Conservation (phyloP, 2,113 vertebrate species). For the Dolichallabes microphthalmus region DNA sequence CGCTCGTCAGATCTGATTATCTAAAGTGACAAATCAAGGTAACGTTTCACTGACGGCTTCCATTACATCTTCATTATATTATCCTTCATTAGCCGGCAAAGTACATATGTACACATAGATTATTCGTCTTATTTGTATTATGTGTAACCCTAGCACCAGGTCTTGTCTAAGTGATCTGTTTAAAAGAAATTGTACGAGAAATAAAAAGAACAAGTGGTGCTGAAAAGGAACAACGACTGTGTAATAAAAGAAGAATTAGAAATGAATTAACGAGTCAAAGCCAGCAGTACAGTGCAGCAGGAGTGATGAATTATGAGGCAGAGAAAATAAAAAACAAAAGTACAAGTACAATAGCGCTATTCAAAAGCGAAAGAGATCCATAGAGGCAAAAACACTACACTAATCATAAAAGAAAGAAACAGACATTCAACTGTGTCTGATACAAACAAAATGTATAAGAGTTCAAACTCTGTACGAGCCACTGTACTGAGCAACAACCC, state of each 20-base stretch:
- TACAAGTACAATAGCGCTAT: too few relatives aligned
- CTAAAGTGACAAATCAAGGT: neutral
- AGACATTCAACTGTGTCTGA: neutral
- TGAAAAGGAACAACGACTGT: conserved; percentile 15
- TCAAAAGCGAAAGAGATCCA: too few relatives aligned
- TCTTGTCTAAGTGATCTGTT: neutral
- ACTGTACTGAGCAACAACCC: too few relatives aligned
- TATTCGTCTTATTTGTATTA: neutral
- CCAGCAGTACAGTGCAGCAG: conserved; percentile 37
- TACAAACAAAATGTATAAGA: too few relatives aligned
- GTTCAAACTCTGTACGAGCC: too few relatives aligned
- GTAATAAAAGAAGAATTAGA: conserved; percentile 28
- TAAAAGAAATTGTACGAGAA: conserved; percentile 23
- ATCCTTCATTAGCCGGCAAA: neutral
- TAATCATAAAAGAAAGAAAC: conserved; percentile 6
- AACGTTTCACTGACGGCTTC: conserved; percentile 5
- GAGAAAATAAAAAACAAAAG: conserved; percentile 24
- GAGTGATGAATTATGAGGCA: conserved; percentile 45
- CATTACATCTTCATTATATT: neutral
- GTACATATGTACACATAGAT: conserved; percentile 46
- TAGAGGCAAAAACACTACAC: too few relatives aligned
- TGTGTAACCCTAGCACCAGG: neutral
- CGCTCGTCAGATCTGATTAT: conserved; percentile 3
- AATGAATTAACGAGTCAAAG: conserved; percentile 44
- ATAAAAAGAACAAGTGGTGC: conserved; percentile 41